These are phyloP conservation scores for Nomia melanderi DNA, from an alignment of 1,140 invertebrate species.

Conservation along the genomic window DNA sequence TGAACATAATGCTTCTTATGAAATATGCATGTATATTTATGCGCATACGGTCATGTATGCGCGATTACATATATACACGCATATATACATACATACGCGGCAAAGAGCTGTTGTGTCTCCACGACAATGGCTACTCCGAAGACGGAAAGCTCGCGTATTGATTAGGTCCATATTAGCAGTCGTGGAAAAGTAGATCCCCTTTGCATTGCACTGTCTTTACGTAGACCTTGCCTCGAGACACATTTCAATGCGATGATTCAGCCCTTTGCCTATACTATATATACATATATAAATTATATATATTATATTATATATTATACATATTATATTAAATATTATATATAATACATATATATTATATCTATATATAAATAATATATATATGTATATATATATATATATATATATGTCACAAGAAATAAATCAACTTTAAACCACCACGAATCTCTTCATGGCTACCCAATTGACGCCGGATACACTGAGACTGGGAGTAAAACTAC, in stretches of 20 bases:
- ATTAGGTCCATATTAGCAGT: slow-evolving; percentile 35
- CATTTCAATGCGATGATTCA: slow-evolving; percentile 18
- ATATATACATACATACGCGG: slow-evolving; percentile 25
- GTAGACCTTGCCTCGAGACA: slow-evolving; percentile 35
- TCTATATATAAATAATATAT: too few species aligned
- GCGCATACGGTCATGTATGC: slow-evolving; percentile 13
- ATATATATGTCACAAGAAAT: slow-evolving; percentile 28
- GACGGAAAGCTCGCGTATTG: slow-evolving; percentile 40
- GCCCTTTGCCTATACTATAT: slow-evolving; percentile 36
- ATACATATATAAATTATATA: too few species aligned
- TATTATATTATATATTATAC: too few species aligned
- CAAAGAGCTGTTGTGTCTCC: slow-evolving; percentile 42
- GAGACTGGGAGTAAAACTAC: slow-evolving; percentile 21
- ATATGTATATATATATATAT: too few species aligned
- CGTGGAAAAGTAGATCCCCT: slow-evolving; percentile 42
- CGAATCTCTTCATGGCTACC: slow-evolving; percentile 6
- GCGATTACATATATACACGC: not conserved
- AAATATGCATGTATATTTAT: slow-evolving; percentile 33
- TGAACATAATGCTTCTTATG: slow-evolving; percentile 51
- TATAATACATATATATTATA: too few species aligned
- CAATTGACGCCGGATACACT: slow-evolving; percentile 31
- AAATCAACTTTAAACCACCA: slow-evolving; percentile 12
- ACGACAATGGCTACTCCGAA: slow-evolving; percentile 45
- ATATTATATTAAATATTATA: too few species aligned
- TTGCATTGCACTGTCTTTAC: slow-evolving; percentile 28